Evolutionary conservation across 2,888 invertebrate species (phyloP), one percentile per base, ranked within the genome.

Genomic region (Tridacna crocea): DNA sequence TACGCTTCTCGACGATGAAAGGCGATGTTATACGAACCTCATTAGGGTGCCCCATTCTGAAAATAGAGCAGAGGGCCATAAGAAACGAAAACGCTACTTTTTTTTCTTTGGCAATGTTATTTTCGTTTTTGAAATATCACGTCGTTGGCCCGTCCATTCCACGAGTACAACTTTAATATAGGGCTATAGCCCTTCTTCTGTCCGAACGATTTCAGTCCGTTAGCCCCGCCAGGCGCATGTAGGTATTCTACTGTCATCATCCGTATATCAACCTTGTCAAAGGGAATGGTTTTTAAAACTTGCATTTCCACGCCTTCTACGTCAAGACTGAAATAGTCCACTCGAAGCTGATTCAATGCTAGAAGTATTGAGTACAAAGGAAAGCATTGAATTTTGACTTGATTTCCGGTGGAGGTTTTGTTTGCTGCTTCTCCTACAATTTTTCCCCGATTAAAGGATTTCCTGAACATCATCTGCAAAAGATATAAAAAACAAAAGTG

Each of bases 321-420:
- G 81, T 96, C 96, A 85, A 98, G 95, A 92, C 96, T 96, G 88
- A 97, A 95, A 93, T 96, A 96, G 94, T 97, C 96, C 36, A 97
- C 95, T 63, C 94, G 95, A 13, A 96, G 95, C 70, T 96, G 96
- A 92, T 97, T 96, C 86, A 96, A 97, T 72, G 97, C 97, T 90
- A 97, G 94, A 94, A 97, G 95, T 84, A 97, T 95, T 0, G 97
- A 97, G 93, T 96, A 97, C 83, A 98, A 95, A 81, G 98, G 97
- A 93, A 97, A 97, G 95, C 97, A 98, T 93, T 97, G 97, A 86
- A 97, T 97, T 19, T 51, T 19, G 66, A 48, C 51, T 36, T 24
- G 48, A 0, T 73, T 51, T 13, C 58, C 19, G 15, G 17, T 27
- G 10, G 61, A 24, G 8, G 24, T 66, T 17, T 74, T 55, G 26